Conservation (phyloP, 92 coral and sea anemone species). For the Desmophyllum pertusum region DNA sequence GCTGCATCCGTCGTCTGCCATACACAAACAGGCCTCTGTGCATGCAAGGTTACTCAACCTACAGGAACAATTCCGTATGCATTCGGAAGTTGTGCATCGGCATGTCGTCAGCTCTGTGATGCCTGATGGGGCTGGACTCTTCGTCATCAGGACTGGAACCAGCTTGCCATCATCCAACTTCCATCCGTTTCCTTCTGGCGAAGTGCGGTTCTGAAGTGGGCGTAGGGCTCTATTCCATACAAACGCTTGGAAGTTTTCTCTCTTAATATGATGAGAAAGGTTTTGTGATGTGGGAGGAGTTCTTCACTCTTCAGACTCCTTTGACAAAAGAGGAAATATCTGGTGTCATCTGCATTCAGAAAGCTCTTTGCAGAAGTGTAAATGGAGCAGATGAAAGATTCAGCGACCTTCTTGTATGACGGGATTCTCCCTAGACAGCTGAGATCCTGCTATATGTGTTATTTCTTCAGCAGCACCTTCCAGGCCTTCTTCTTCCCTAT, state of each 20-base stretch:
- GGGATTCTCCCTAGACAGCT: slow-evolving; percentile 24
- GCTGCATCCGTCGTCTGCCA: slow-evolving; percentile 48
- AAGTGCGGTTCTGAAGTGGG: slow-evolving; percentile 55
- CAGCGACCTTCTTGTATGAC: slow-evolving; percentile 34
- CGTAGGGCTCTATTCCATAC: slow-evolving; percentile 60
- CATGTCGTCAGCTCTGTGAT: slow-evolving; percentile 59
- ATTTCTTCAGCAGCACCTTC: slow-evolving; percentile 51
- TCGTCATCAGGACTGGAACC: slow-evolving; percentile 59
- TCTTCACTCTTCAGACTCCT: slow-evolving; percentile 50
- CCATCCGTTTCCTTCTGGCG: slow-evolving; percentile 65
- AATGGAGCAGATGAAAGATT: slow-evolving; percentile 56
- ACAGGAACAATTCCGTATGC: slow-evolving; percentile 61
- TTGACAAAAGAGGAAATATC: slow-evolving; percentile 66
- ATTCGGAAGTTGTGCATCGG: slow-evolving; percentile 50
- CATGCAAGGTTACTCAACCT: slow-evolving; percentile 55
- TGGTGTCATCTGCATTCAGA: slow-evolving; percentile 58
- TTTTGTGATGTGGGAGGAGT: slow-evolving; percentile 58
- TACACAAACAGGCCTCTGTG: slow-evolving; percentile 72
- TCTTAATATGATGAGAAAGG: slow-evolving; percentile 46
- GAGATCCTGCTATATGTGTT: slow-evolving; percentile 28
- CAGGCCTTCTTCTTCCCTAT: slow-evolving; percentile 69
- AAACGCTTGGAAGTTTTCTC: slow-evolving; percentile 62
- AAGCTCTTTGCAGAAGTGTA: slow-evolving; percentile 56
- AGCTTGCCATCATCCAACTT: slow-evolving; percentile 45
- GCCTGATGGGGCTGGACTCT: slow-evolving; percentile 52